Evolutionary conservation across 2,797 vertebrate species (phyloP), one percentile per base, ranked within the genome.

Genomic region (Molossus alvarezi): DNA sequence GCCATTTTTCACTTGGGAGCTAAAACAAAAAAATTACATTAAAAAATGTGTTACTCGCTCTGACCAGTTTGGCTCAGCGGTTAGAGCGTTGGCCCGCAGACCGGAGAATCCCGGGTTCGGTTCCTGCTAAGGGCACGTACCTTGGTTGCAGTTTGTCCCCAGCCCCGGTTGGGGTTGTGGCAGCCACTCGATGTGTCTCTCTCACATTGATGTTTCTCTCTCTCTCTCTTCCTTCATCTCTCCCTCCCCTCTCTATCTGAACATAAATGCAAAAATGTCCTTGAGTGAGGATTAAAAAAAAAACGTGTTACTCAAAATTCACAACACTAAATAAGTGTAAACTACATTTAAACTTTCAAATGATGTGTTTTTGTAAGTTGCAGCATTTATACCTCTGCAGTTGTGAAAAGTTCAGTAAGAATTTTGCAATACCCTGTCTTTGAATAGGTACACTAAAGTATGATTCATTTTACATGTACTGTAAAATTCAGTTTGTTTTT

Each of bases 341-440:
- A 91, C 86, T 84, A 72, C 21, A 91, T 64, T 75, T 84, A 72
- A 93, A 62, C 21, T 67, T 91, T 76, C 71, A 83, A 91, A 37
- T 83, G 15, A 58, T 71, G 8, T 33, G 85, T 51, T 23, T 92
- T 91, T 57, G 2, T 79, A 95, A 84, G 83, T 73, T 82, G 58
- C 18, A 48, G 20, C 12, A 37, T 48, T 73, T 37, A 33, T 90
- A 48, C 4, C 25, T 41, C 29, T 33, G 18, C 88, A 37, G 55
- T 62, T 58, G 33, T 29, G 88, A 64, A 69, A 90, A 53, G 13
- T 25, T 9, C 10, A 67, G 11, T 23, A 64, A 92, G 45, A 81
- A 33, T 72, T 92, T 64, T n/a, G 58, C 3, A 25, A 29, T 15
- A 33, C 2, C 6, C 53, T 8, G 27, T 6, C 75, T 67, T 65